Percentiles rank a stretch among this genome's conserved stretches.
These are phyloP conservation scores for Actinia equina DNA, from an alignment of 64 coral and sea anemone genomes.

Conservation along the genomic window DNA sequence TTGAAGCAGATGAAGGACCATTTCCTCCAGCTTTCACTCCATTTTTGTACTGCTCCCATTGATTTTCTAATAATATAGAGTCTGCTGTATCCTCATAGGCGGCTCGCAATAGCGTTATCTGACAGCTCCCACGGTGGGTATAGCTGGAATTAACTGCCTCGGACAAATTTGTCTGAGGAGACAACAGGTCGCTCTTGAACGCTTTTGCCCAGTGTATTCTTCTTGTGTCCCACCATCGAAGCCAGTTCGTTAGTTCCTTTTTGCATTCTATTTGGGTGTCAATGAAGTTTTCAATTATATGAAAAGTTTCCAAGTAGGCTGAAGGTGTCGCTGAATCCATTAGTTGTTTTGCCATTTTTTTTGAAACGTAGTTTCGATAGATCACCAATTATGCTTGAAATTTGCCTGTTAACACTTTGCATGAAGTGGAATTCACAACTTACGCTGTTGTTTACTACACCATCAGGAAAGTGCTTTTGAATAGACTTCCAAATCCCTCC, in stretches of 20 bases:
- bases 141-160: conserved; percentile 4
- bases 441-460: neutral
- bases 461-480: neutral
- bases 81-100: conserved; percentile 31
- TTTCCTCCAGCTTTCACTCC: neutral
- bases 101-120: conserved; percentile 9
- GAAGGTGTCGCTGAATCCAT: conserved; percentile 16
- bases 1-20: conserved; percentile 19
- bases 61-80: conserved; percentile 7
- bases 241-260: conserved; percentile 27
- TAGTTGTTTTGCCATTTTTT: conserved; percentile 27
- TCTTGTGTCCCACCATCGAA: conserved; percentile 6
- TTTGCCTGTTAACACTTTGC: conserved; percentile 35
- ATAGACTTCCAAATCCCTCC: conserved; percentile 3
- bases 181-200: neutral
- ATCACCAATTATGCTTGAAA: neutral
- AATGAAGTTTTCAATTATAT: neutral
- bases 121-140: neutral
- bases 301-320: conserved; percentile 12
- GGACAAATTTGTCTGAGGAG: neutral
- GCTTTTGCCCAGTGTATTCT: conserved; percentile 30
- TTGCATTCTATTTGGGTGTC: neutral
- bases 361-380: neutral
- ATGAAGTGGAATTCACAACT: conserved; percentile 42
- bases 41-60: conserved; percentile 11